A percentile compares a stretch with the other conserved stretches of the same genome.
phyloP scores from a whole-genome alignment of 2,113 vertebrate species.

The Cairina moschata region DNA sequence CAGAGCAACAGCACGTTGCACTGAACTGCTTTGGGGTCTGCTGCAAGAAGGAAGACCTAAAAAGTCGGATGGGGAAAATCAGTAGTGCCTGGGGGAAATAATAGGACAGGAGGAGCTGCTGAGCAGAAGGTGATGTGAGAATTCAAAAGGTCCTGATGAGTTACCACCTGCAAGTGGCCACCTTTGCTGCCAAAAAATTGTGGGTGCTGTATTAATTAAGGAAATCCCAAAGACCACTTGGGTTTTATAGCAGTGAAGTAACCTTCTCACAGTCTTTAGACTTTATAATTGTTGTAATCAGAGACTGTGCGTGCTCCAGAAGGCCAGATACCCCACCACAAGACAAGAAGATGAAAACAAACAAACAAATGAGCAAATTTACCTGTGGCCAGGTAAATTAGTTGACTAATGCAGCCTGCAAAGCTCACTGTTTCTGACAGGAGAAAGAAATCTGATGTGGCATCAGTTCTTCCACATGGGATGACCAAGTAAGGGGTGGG shows the following conservation, averaged over 20 bases:
- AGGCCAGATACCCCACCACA: neutral
- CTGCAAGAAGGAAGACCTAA: neutral
- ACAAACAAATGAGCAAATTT: neutral
- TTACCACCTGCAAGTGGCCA: neutral
- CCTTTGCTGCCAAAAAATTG: neutral
- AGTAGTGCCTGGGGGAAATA: neutral
- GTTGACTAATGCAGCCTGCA: neutral
- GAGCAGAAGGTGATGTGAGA: neutral
- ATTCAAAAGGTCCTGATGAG: neutral
- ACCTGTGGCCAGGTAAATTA: neutral
- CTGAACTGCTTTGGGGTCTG: neutral
- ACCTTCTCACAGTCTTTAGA: neutral
- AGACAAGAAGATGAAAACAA: neutral
- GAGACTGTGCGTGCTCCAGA: neutral
- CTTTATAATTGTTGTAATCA: neutral
- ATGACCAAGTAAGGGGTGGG: accelerated
- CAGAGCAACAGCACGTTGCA: neutral
- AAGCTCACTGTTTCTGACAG: neutral
- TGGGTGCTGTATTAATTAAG: neutral
- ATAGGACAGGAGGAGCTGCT: neutral
- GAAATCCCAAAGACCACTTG: neutral
- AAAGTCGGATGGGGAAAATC: neutral
- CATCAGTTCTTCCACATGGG: neutral
- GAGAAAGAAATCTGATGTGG: neutral
- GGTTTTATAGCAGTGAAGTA: neutral